phyloP scores from a whole-genome alignment of 2,113 vertebrate species.

The Sander lucioperca region DNA sequence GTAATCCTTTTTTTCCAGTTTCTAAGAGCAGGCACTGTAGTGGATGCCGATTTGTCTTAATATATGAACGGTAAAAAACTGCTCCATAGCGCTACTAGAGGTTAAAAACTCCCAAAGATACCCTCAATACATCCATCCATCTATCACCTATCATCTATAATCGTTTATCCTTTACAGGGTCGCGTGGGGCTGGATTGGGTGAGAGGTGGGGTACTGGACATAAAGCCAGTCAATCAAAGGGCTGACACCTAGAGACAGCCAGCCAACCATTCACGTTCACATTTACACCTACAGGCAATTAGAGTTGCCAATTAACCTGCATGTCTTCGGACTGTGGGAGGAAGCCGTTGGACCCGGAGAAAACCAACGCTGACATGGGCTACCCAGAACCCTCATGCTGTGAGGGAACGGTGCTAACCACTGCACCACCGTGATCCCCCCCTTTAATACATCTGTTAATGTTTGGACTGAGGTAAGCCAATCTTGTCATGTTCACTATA shows the following conservation, averaged over 20 bases:
- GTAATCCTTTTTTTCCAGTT: neutral
- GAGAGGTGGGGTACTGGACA: neutral
- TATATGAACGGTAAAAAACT: neutral
- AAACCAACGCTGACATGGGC: no score
- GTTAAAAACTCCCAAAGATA: neutral
- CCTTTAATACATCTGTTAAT: no score
- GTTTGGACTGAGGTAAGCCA: neutral
- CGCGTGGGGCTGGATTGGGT: neutral
- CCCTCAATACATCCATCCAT: neutral
- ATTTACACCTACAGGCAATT: no score
- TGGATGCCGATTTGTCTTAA: neutral
- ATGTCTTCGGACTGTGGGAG: no score
- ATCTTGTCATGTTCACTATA: neutral
- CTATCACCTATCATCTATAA: neutral
- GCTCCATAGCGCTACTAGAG: neutral
- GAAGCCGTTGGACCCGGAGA: no score
- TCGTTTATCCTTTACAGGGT: neutral
- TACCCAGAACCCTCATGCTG: no score
- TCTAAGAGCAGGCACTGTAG: neutral
- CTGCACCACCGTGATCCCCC: no score
- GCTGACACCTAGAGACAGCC: no score
- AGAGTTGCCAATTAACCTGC: no score
- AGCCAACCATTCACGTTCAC: no score
- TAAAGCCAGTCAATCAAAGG: no score
- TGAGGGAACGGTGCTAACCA: no score